Evolutionary conservation across 2,797 vertebrate genomes (phyloP).

Genomic region (Artibeus jamaicensis): DNA sequence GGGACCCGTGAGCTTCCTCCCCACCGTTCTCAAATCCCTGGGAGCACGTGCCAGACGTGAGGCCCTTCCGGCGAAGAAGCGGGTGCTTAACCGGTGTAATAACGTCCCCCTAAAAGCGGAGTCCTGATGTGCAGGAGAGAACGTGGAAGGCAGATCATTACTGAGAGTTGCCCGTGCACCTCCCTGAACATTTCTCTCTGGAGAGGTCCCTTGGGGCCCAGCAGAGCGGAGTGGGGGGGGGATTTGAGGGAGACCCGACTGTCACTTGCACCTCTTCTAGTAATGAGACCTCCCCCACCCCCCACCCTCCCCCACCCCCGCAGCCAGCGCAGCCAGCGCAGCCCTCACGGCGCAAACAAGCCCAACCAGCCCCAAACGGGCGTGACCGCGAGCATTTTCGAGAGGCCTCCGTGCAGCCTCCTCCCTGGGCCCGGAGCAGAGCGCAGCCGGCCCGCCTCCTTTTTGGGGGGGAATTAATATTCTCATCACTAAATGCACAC

Average conservation of each 20-base stretch:
- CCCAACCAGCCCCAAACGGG: slow-evolving; percentile 34
- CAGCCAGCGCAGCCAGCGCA: background rate
- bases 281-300: slow-evolving; percentile 51
- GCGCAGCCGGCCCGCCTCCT: slow-evolving; percentile 26
- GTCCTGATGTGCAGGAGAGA: background rate
- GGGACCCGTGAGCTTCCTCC: too few species aligned
- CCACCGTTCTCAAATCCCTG: background rate
- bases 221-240: background rate
- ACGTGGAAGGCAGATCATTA: background rate
- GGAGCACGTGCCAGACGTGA: fast-evolving
- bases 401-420: slow-evolving; percentile 50
- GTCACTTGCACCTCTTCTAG: slow-evolving; percentile 69
- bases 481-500: slow-evolving; percentile 72
- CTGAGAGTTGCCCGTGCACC: background rate
- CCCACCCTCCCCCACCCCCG: slow-evolving; percentile 47
- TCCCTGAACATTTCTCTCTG: slow-evolving; percentile 53
- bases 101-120: slow-evolving; percentile 47
- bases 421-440: slow-evolving; percentile 71
- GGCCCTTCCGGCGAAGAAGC: slow-evolving; percentile 44
- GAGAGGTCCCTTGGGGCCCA: slow-evolving; percentile 67
- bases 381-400: slow-evolving; percentile 41
- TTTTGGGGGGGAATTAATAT: slow-evolving; percentile 81
- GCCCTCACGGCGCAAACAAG: background rate
- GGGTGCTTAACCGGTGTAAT: slow-evolving; percentile 54
- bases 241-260: slow-evolving; percentile 44